Percentiles rank a stretch among this genome's conserved stretches.
Conservation (phyloP, 2,113 vertebrate genomes). For the Stictonetta naevosa region DNA sequence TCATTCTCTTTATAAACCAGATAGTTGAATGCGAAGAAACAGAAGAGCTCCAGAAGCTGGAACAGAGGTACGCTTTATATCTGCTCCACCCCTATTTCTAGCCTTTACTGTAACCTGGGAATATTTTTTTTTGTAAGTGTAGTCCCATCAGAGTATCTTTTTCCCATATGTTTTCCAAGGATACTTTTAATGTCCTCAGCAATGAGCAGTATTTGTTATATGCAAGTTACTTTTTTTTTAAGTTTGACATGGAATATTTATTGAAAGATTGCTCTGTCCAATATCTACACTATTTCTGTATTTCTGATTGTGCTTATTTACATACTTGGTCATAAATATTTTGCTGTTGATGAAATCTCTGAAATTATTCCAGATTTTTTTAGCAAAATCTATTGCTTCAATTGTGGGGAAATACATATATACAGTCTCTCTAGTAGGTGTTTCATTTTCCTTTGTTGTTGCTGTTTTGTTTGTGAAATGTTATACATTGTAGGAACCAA, state of each 20-base stretch:
- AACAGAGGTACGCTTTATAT: slow-evolving; percentile 76
- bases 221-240: neutral
- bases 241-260: neutral
- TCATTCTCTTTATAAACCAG: slow-evolving; percentile 56
- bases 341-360: neutral
- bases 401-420: neutral
- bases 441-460: neutral
- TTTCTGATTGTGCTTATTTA: neutral
- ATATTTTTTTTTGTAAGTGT: neutral
- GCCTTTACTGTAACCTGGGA: neutral
- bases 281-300: neutral
- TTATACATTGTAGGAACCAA: neutral
- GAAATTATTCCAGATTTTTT: neutral
- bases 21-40: slow-evolving; percentile 76
- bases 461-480: neutral
- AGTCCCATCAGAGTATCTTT: neutral
- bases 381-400: neutral
- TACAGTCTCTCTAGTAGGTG: neutral
- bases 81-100: neutral
- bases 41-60: slow-evolving; percentile 72
- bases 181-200: neutral
- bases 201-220: neutral
- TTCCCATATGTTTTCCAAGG: neutral
- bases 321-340: neutral
- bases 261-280: neutral